Percentiles rank a stretch among this genome's conserved stretches.
Conservation (phyloP, 2,113 vertebrate species). For the Cercopithecus mona region DNA sequence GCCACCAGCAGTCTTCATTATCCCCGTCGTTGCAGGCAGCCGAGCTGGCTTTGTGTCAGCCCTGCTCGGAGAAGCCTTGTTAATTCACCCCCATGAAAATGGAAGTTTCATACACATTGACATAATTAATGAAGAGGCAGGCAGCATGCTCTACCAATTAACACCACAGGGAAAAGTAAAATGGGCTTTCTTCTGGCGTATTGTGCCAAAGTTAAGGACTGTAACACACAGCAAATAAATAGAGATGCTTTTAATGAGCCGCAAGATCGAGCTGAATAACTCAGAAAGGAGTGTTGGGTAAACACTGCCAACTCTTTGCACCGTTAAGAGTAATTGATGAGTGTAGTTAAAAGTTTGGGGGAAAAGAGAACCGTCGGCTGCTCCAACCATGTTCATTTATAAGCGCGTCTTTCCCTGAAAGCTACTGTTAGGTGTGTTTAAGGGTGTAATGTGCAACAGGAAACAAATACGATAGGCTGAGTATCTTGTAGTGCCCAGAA, state of each 20-base stretch:
- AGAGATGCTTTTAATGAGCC: slow-evolving; percentile 93
- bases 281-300: slow-evolving; percentile 85
- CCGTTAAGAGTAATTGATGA: slow-evolving; percentile 89
- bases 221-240: slow-evolving; percentile 93
- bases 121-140: slow-evolving; percentile 96
- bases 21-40: slow-evolving; percentile 55
- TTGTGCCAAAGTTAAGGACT: slow-evolving; percentile 91
- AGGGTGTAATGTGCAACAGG: slow-evolving; percentile 58
- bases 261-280: slow-evolving; percentile 85
- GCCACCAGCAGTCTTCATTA: slow-evolving; percentile 76
- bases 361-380: background rate
- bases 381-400: slow-evolving; percentile 70
- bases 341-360: slow-evolving; percentile 80
- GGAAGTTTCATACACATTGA: slow-evolving; percentile 89
- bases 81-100: slow-evolving; percentile 85
- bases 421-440: slow-evolving; percentile 61
- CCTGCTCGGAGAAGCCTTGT: slow-evolving; percentile 83
- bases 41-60: slow-evolving; percentile 82
- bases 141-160: slow-evolving; percentile 94
- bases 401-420: slow-evolving; percentile 64
- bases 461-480: slow-evolving; percentile 27
- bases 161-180: slow-evolving; percentile 93
- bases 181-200: slow-evolving; percentile 90
- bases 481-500: background rate
- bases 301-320: slow-evolving; percentile 87